Evolutionary conservation across 2,888 invertebrate genomes (phyloP), one percentile per base, ranked within the genome.

Genomic region (Stenolophus ochropezus): DNA sequence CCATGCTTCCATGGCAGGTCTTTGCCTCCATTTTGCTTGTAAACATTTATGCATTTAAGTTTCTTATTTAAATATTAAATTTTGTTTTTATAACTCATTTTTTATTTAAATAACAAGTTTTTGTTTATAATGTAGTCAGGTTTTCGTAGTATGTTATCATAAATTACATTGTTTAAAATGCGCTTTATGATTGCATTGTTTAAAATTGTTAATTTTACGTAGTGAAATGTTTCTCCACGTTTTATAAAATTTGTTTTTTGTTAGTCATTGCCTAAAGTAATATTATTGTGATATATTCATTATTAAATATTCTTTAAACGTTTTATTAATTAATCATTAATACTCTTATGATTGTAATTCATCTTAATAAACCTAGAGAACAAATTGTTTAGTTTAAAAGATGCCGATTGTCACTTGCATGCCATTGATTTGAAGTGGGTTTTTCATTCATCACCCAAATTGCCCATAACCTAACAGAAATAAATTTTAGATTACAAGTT

Each of bases 1-100:
- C 79, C 82, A 83, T 82, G 79, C 83, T 78, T 23, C 58, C 76
- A 58, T 82, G 21, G 75, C 79, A 49, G 79, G 47, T 65, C 27
- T 56, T 75, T 74, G 27, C 56, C 61, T 16, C 23, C 27, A 49
- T 20, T 65, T 78, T 14, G 5, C 47, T 47, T 83, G 77, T 23
- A 71, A 61, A 82, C 53, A 42, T 69, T 27, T 42, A 27, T 69
- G 16, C 65, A 69, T 69, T 33, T 69, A 33, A 25, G 61, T 16
- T 69, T 14, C 65, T 33, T 20, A 27, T 69, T 16, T 18, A 6
- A 33, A 27, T 69, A 33, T 33, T 33, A 33, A 65, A 27, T 69
- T 33, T 65, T 65, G 65, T 65, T 65, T 65, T 65, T 58, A 25
- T 23, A 23, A 21, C 58, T 58, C n/a, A 58, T n/a, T 61, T 61